phyloP scores from a whole-genome alignment of 1,140 invertebrate species.

The Temnothorax curvispinosus region DNA sequence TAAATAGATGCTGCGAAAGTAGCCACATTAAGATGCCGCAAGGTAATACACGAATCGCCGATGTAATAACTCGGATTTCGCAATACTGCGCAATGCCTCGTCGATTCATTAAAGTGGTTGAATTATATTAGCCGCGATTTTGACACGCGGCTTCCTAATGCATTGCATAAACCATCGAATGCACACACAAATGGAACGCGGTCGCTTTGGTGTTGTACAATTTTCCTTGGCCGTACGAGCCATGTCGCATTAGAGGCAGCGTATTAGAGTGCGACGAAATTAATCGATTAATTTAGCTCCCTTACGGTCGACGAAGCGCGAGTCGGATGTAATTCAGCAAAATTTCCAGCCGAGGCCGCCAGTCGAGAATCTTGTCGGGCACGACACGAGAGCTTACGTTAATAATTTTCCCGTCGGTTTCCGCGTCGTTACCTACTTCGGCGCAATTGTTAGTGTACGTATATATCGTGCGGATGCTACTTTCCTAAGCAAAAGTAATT shows the following conservation, averaged over 20 bases:
- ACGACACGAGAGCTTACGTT: conserved; percentile 57
- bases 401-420: conserved; percentile 63
- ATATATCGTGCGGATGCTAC: not conserved
- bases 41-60: not conserved
- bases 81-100: conserved; percentile 18
- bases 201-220: not conserved
- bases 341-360: conserved; percentile 57
- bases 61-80: conserved; percentile 44
- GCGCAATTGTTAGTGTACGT: conserved; percentile 39
- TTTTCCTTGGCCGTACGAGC: conserved; percentile 43
- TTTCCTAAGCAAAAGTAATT: not conserved
- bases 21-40: not conserved
- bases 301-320: conserved; percentile 49
- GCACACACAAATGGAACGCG: conserved; percentile 29
- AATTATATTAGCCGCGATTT: conserved; percentile 50
- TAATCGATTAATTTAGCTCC: conserved; percentile 68
- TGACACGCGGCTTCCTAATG: conserved; percentile 50
- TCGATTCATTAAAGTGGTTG: conserved; percentile 38
- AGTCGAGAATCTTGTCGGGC: conserved; percentile 28
- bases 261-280: conserved; percentile 58
- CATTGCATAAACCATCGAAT: conserved; percentile 43
- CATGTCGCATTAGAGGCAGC: conserved; percentile 3
- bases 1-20: conserved; percentile 5
- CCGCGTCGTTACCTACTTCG: conserved; percentile 62
- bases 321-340: conserved; percentile 64